Conservation (phyloP, 2,888 invertebrate genomes). For the Platypus cylindrus region DNA sequence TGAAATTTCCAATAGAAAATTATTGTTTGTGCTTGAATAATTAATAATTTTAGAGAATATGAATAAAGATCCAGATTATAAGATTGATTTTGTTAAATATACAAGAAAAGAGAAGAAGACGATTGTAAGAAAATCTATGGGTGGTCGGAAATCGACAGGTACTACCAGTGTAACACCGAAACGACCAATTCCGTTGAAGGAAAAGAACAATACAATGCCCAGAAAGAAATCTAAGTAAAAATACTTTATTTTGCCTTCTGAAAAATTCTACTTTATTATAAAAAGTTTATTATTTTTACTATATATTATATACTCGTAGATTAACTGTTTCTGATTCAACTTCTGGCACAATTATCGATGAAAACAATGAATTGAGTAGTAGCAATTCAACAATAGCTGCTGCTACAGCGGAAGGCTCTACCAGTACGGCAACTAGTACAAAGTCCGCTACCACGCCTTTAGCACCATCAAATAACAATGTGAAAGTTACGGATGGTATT, state of each 20-base stretch:
- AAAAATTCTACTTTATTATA: no score
- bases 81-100: slow-evolving; percentile 12
- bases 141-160: neutral
- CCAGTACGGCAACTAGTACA: no score
- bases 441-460: no score
- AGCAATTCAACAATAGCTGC: slow-evolving; percentile 1
- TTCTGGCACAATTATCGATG: neutral
- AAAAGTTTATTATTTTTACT: no score
- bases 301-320: no score
- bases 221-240: slow-evolving; percentile 9
- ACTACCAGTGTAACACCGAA: slow-evolving; percentile 1
- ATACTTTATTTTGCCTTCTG: slow-evolving; percentile 1
- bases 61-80: slow-evolving; percentile 12
- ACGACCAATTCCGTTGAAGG: slow-evolving; percentile 7
- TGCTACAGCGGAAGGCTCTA: neutral
- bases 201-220: slow-evolving; percentile 10
- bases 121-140: no score
- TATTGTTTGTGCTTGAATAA: neutral
- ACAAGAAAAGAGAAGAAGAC: slow-evolving; percentile 7
- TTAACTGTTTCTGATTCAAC: neutral
- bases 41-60: slow-evolving; percentile 6
- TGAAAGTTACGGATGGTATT: no score
- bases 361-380: slow-evolving; percentile 1
- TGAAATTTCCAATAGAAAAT: neutral
- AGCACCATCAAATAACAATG: no score